Evolutionary conservation across 2,888 invertebrate genomes (phyloP).

Genomic region (Sarcophaga rosellei): DNA sequence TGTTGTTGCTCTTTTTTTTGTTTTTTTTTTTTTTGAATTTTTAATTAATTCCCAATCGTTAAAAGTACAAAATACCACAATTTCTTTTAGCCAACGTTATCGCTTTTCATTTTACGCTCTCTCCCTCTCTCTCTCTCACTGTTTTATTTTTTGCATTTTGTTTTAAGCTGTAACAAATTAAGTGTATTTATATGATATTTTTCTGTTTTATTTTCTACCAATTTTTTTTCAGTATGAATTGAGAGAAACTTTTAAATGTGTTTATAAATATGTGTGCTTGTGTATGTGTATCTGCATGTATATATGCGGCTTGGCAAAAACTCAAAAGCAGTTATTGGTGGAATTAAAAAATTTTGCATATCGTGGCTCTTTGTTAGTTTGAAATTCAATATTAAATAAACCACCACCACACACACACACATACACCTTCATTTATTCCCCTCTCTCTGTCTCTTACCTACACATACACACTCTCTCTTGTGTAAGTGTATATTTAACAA

Average conservation of each 20-base stretch:
- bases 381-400: constrained; percentile 50
- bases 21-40: background rate
- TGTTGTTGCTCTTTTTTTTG: background rate
- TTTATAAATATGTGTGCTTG: background rate
- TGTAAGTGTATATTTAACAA: too few relatives aligned
- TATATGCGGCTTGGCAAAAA: constrained; percentile 57
- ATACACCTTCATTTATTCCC: background rate
- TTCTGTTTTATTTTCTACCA: background rate
- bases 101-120: background rate
- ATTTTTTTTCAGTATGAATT: background rate
- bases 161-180: constrained; percentile 48
- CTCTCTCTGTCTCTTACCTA: too few relatives aligned
- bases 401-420: background rate
- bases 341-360: constrained; percentile 41
- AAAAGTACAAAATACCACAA: constrained; percentile 28
- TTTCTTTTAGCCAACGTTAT: constrained; percentile 25
- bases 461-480: background rate
- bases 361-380: constrained; percentile 47
- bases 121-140: background rate
- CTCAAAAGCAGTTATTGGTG: constrained; percentile 63
- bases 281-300: constrained; percentile 4
- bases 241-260: background rate
- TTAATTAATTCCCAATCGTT: constrained; percentile 49
- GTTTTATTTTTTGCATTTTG: background rate
- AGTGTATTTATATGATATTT: constrained; percentile 51